Evolutionary conservation across 2,888 invertebrate species (phyloP).

Genomic region (Margaritifera margaritifera): DNA sequence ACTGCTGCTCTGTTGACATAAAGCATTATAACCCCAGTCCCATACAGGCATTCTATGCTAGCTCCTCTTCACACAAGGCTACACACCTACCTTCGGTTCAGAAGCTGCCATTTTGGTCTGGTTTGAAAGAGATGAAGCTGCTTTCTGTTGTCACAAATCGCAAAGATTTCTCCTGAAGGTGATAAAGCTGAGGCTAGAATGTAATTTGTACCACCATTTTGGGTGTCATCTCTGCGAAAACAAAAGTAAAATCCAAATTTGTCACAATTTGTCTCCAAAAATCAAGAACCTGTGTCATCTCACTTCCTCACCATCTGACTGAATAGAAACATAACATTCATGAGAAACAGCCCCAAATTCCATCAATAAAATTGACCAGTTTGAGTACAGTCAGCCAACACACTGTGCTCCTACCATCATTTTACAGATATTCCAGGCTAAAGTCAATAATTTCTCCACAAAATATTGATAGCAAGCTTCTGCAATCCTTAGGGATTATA

Average conservation of each 20-base stretch:
- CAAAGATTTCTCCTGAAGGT: constrained; percentile 52
- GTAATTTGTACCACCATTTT: constrained; percentile 28
- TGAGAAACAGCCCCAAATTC: constrained; percentile 18
- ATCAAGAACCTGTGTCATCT: constrained; percentile 1
- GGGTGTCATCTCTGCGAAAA: constrained; percentile 26
- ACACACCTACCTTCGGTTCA: constrained; percentile 38
- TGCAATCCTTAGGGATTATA: constrained; percentile 50
- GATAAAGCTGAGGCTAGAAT: constrained; percentile 57
- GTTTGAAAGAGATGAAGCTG: constrained; percentile 54
- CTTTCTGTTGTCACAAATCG: constrained; percentile 63
- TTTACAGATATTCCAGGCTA: constrained; percentile 47
- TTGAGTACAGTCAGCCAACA: constrained; percentile 34
- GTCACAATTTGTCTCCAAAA: neutral
- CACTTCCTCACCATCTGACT: constrained; percentile 4
- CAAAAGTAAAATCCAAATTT: constrained; percentile 12
- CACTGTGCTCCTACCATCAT: constrained; percentile 36
- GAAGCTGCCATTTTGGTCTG: constrained; percentile 25
- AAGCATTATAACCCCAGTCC: too few relatives aligned
- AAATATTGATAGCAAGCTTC: constrained; percentile 57
- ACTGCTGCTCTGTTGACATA: too few relatives aligned
- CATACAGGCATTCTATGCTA: too few relatives aligned
- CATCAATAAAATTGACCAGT: constrained; percentile 62
- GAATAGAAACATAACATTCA: constrained; percentile 6
- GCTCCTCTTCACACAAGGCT: neutral
- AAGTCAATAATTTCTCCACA: constrained; percentile 59